phyloP scores from a whole-genome alignment of 2,797 vertebrate genomes.

The Antrozous pallidus region DNA sequence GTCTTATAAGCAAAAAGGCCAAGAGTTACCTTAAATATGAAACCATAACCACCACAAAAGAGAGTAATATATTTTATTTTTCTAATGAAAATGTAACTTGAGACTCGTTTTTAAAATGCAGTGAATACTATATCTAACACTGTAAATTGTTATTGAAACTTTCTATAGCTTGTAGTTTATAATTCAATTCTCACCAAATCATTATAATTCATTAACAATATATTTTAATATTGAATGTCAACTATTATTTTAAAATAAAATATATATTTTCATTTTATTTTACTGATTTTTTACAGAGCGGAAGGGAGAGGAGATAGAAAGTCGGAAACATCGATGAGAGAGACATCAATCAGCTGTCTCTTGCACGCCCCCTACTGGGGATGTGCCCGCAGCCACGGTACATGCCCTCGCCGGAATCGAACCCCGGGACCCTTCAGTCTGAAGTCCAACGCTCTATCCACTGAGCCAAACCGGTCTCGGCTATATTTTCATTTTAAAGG shows the following conservation, averaged over 20 bases:
- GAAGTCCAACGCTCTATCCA: too few relatives aligned
- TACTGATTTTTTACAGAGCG: too few relatives aligned
- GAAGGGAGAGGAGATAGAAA: too few relatives aligned
- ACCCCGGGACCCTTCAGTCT: too few relatives aligned
- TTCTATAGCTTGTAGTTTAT: background rate
- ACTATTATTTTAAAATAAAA: background rate
- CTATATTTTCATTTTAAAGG: slow-evolving; percentile 26
- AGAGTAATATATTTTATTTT: slow-evolving; percentile 20
- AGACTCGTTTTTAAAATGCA: background rate
- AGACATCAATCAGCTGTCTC: too few relatives aligned
- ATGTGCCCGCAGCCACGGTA: too few relatives aligned
- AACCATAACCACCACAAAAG: background rate
- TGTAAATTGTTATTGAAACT: background rate
- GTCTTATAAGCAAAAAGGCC: background rate
- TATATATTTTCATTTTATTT: slow-evolving; percentile 1
- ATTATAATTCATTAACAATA: background rate
- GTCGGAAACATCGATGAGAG: too few relatives aligned
- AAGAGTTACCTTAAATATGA: background rate
- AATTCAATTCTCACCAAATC: background rate
- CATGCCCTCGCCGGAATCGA: too few relatives aligned
- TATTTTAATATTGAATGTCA: background rate
- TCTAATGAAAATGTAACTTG: slow-evolving; percentile 14
- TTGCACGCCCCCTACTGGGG: too few relatives aligned
- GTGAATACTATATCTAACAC: background rate
- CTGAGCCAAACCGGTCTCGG: too few relatives aligned